Evolutionary conservation across 1,140 invertebrate genomes (phyloP), one percentile per base, ranked within the genome.

Genomic region (Gryllus bimaculatus): DNA sequence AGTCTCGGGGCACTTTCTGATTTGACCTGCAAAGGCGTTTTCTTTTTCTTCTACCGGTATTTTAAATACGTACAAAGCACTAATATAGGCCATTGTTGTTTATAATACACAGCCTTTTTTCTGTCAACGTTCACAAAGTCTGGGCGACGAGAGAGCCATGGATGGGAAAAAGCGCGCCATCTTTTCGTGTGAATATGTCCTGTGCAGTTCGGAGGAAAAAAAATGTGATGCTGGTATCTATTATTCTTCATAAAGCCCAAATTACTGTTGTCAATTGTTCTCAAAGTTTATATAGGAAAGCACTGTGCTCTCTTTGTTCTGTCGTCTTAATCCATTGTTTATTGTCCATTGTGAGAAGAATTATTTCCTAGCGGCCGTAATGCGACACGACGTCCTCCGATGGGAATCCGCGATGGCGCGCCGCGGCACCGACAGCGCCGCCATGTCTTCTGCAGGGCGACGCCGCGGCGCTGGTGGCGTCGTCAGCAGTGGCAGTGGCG

Each of bases 201-300:
- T 66, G 10, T 66, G 10, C 54, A 13, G 10, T 10, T 66, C 18
- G 54, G 18, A 13, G 54, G 54, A 66, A 66, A 66, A n/a, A 66
- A 66, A 66, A 66, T 66, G 54, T 66, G 54, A 66, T 66, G 54
- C 18, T 7, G 10, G 54, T 66, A 66, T 66, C 54, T 66, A 66
- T 66, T 66, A 66, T 66, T 66, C 54, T 66, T 66, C 54, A 66
- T 66, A 66, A 66, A 66, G 54, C 7, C 54, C 54, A 66, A 66
- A 66, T 66, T 66, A 66, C 54, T 66, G 54, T 66, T 66, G 54
- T 66, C 54, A 18, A 66, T 66, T 66, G 54, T 66, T 66, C 54
- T 66, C 54, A 66, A 66, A 66, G 54, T 66, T 66, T 66, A 66
- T 66, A 66, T 66, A 66, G 54, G 10, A 66, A 18, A 66, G 54